Base-by-base conservation (phyloP, 2,888 invertebrate species). In the Drosophila cracens region DNA sequence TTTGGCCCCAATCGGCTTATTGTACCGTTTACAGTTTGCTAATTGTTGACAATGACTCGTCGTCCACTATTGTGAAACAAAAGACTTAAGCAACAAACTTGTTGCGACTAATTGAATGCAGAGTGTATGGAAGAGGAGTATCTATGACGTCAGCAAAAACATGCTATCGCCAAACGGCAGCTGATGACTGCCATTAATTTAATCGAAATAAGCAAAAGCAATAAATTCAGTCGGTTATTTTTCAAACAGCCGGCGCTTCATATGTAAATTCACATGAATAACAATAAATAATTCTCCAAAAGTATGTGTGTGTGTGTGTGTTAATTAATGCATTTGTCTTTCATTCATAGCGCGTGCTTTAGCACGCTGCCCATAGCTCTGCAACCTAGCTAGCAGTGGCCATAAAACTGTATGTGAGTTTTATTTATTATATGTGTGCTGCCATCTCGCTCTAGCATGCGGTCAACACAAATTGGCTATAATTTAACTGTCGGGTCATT, bases 71-170 rank as follows among this genome's bases (percentile, higher is more conserved):
- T 60, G 8, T 8, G 13, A 81, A 81, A 89, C 90, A 72, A 91
- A 91, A 83, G 91, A 91, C 85, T 91, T 75, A 84, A 86, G 81
- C 78, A 68, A 62, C 87, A 84, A 91, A 91, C 91, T 84, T 74
- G 77, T 61, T 73, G 18, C 36, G 8, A 36, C 25, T 31, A 21
- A 61, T 18, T 62, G 29, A 3, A 16, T 5, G 38, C 13, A 16
- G 11, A 8, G 11, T 11, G 38, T 1, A 25, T 18, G 4, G n/a
- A 36, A 52, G 21, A 7, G 11, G 2, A 18, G 5, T 31, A 34
- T 8, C 64, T 40, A 74, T 88, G 81, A 80, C 82, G 80, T 76
- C 84, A 88, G 48, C 70, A 36, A 6, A 33, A 34, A 51, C 53
- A 43, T 36, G 43, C 51, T 33, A 21, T 31, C 56, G 10, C 33